Base-by-base conservation (phyloP, 2,888 invertebrate species). In the Tenthredo amoena region DNA sequence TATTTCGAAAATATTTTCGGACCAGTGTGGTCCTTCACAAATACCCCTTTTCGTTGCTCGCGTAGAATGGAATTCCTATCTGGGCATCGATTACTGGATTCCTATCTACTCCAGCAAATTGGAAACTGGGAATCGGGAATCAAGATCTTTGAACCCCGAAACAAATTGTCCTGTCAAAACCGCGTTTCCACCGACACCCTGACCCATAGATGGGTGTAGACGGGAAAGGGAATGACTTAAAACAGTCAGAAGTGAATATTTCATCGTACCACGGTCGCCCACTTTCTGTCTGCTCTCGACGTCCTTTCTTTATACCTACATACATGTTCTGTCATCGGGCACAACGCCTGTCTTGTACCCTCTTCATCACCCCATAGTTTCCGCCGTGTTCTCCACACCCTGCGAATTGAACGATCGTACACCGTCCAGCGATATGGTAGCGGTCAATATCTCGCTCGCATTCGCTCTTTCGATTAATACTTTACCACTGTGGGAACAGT, bases 391-490 rank as follows among this genome's bases (percentile, higher is more conserved):
- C 31, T 82, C 34, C 85, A 85, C 81, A 88, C 88, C 89, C 87
- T 88, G 86, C 87, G 90, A 90, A 90, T 91, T 90, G 90, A 87
- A 86, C 88, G 31, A 58, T 47, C 12, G 47, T 15, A 47, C 47
- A 15, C 12, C 26, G 10, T 50, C 31, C 77, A n/a, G 15, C 37
- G 58, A 31, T 4, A 34, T 18, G n/a, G 90, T 89, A 89, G 89
- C 93, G 92, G 92, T 93, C 93, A 92, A 93, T 93, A 93, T 90
- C 91, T 91, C 89, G 90, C 88, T 90, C 89, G 90, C 89, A 87
- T 87, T 86, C 85, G 89, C 90, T 91, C 89, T 88, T 87, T 86
- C 86, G 89, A 91, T 93, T 89, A 92, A 93, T 92, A 91, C 86
- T 92, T 92, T 65, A 93, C 87, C 87, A 90, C 87, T 89, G 92